Percentiles rank a stretch among this genome's conserved stretches.
These are phyloP conservation scores for Alexandromys fortis DNA, from an alignment of 2,113 vertebrate species.

Conservation along the genomic window DNA sequence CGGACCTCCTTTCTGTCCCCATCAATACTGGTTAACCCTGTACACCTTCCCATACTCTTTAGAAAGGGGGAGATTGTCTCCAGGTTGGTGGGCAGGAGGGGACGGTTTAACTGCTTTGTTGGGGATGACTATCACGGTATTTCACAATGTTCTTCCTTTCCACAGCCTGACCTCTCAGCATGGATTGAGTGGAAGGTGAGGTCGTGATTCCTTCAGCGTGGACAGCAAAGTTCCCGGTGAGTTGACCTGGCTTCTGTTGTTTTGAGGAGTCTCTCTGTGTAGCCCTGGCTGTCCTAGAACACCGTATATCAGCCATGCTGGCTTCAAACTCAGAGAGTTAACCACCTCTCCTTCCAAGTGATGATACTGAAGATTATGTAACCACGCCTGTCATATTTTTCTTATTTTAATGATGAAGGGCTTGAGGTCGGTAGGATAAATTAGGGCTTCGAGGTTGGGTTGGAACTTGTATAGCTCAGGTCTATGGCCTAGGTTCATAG, in stretches of 20 bases:
- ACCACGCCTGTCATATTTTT: neutral
- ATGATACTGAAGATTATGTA: neutral
- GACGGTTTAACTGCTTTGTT: neutral
- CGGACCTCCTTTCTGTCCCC: neutral
- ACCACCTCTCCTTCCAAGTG: neutral
- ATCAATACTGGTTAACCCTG: neutral
- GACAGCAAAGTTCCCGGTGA: neutral
- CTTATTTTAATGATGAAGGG: neutral
- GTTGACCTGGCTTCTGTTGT: neutral
- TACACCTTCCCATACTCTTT: neutral
- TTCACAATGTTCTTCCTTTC: neutral
- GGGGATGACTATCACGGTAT: neutral
- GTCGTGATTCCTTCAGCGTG: neutral
- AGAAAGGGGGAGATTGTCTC: neutral
- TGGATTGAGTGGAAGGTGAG: neutral
- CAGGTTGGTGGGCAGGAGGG: neutral
- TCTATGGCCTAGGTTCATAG: neutral
- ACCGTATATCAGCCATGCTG: neutral
- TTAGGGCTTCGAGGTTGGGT: neutral
- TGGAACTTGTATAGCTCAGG: neutral
- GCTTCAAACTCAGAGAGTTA: neutral
- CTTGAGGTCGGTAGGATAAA: neutral
- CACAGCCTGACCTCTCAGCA: neutral
- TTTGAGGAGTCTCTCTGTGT: neutral
- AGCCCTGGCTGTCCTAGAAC: neutral